These are phyloP conservation scores for Parasteatoda tepidariorum DNA, from an alignment of 1,140 invertebrate genomes.

Conservation along the genomic window DNA sequence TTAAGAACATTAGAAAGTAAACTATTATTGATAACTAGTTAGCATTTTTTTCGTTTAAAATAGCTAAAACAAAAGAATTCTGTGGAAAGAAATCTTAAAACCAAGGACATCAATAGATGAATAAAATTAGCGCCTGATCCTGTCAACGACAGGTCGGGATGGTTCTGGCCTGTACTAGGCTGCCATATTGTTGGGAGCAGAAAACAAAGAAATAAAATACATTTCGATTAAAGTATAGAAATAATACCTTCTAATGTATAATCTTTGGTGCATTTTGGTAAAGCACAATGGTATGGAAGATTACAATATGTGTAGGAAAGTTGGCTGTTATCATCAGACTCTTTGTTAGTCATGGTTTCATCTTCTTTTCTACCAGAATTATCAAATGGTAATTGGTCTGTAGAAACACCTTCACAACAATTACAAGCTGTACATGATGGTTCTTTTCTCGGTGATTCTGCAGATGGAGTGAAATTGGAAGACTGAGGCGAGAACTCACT, in stretches of 20 bases:
- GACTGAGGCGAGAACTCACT: slow-evolving; percentile 43
- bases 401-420: slow-evolving; percentile 22
- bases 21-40: no score
- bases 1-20: no score
- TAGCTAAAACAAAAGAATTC: no score
- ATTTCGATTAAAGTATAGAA: background rate
- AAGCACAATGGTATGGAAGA: slow-evolving; percentile 57
- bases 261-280: slow-evolving; percentile 57
- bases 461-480: slow-evolving; percentile 33
- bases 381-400: slow-evolving; percentile 8
- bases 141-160: no score
- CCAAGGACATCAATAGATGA: no score
- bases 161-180: no score
- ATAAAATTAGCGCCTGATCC: no score
- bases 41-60: no score
- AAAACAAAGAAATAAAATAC: no score
- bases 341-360: slow-evolving; percentile 31
- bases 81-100: no score
- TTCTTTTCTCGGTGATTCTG: slow-evolving; percentile 20
- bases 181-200: no score
- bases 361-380: slow-evolving; percentile 16
- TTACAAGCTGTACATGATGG: slow-evolving; percentile 19
- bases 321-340: slow-evolving; percentile 29
- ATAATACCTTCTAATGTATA: slow-evolving; percentile 55
- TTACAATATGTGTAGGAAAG: slow-evolving; percentile 42